A percentile compares a stretch with the other conserved stretches of the same genome.
These are phyloP conservation scores for Steinernema khuongi DNA, from an alignment of 1,140 invertebrate species.

Conservation along the genomic window DNA sequence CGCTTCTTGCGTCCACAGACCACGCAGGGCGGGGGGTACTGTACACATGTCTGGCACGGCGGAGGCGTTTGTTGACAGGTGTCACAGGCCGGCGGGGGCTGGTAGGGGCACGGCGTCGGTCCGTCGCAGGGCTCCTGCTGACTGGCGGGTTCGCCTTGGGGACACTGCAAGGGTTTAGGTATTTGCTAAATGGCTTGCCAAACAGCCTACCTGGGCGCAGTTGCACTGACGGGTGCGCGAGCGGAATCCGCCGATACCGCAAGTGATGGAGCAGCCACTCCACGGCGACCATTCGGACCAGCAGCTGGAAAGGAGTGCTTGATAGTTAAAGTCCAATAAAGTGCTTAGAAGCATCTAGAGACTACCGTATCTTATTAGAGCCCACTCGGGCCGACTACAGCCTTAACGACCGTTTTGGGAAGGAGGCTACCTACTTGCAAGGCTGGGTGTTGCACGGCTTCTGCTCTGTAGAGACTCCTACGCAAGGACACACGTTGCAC, in stretches of 20 bases:
- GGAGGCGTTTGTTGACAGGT: neutral
- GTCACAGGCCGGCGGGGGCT: neutral
- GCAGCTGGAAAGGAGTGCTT: neutral
- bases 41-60: neutral
- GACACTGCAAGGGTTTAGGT: neutral
- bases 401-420: neutral
- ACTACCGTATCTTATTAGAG: too few species aligned
- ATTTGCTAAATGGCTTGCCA: neutral
- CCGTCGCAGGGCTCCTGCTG: constrained; percentile 8
- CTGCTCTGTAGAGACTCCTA: constrained; percentile 26
- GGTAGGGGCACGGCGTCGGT: neutral
- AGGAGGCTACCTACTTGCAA: constrained; percentile 27
- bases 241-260: constrained; percentile 30
- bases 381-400: too few species aligned
- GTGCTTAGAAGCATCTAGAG: too few species aligned
- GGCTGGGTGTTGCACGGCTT: constrained; percentile 32
- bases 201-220: constrained; percentile 8
- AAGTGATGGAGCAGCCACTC: constrained; percentile 25
- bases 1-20: neutral
- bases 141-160: neutral
- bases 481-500: constrained; percentile 32
- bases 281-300: constrained; percentile 24
- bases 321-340: too few species aligned
- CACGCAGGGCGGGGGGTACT: neutral
- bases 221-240: constrained; percentile 30